Base-by-base conservation (phyloP, 2,113 vertebrate genomes). In the Balaeniceps rex region DNA sequence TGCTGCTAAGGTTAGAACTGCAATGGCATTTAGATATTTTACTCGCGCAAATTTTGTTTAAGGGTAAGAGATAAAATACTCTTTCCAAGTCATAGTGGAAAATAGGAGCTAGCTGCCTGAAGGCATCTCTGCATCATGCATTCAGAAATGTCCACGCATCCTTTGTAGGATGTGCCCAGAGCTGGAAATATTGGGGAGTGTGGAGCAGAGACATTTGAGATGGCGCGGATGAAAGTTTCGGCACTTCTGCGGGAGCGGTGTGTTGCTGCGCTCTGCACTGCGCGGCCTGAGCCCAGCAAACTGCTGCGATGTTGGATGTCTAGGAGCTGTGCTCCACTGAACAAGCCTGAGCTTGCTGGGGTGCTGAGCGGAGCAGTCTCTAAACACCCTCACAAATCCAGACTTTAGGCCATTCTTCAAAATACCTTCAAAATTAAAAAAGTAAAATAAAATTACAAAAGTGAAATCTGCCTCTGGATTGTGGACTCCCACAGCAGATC, bases 241-340 rank as follows among this genome's bases (percentile, higher is more conserved):
- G n/a, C n/a, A 10, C 14, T 26, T 55, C 14, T 23, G 10, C 1
- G 6, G 58, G 63, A 60, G n/a, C 0, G 0, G 10, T 13, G n/a
- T 18, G 57, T 7, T 46, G 52, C 58, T 69, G 36, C 5, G 21
- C 44, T 55, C 33, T 1, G 29, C 2, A 10, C 38, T 9, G 65
- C 34, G 8, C 1, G 9, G 3, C 36, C 49, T 44, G 79, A 94
- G 70, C 86, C 25, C 4, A 2, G 15, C 0, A 1, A 25, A 13
- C 23, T 3, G 36, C 83, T 28, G 70, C 4, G 12, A 16, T 15
- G 28, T 5, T 23, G 66, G 28, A 9, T 55, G 60, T 21, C 68
- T 44, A 31, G 17, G n/a, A 2, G 2, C 66, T 23, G 25, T 29
- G 29, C 49, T 74, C 23, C 38, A 3, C 71, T 16, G 40, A 42